Conservation (phyloP, 1,140 invertebrate species). For the Drosophila micromelanica region DNA sequence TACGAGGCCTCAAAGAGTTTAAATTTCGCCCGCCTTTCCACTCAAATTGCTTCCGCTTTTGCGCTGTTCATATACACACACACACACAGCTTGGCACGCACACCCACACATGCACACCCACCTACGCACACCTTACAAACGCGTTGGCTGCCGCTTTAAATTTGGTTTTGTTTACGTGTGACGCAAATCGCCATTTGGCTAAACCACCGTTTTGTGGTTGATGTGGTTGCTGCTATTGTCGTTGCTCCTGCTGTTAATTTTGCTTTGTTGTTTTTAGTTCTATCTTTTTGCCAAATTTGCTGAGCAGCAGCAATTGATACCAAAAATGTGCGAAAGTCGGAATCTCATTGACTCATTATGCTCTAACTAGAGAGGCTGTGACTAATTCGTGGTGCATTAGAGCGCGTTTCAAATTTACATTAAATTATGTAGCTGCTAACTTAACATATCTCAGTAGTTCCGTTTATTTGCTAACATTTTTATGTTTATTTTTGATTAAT, state of each 20-base stretch:
- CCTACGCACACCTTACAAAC: not conserved
- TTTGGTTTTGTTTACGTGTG: constrained; percentile 29
- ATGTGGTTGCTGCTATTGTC: constrained; percentile 24
- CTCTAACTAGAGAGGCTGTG: not conserved
- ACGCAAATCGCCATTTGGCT: constrained; percentile 77
- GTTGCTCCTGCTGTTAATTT: constrained; percentile 15
- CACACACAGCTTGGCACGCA: not conserved
- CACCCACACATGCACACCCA: not conserved
- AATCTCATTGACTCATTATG: constrained; percentile 36
- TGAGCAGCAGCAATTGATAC: constrained; percentile 47
- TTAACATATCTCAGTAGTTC: too few species aligned
- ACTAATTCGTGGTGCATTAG: not conserved
- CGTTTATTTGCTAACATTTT: too few species aligned
- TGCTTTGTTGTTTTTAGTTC: constrained; percentile 24
- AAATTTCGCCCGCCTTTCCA: constrained; percentile 8
- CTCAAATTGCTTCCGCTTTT: not conserved
- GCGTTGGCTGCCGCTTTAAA: not conserved
- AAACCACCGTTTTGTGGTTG: constrained; percentile 58
- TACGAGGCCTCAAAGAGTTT: constrained; percentile 19
- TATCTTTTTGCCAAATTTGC: constrained; percentile 62
- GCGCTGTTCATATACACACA: constrained; percentile 10
- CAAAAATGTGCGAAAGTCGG: constrained; percentile 17
- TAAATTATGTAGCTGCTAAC: not conserved
- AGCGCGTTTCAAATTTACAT: not conserved
- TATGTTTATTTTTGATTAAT: too few species aligned